Base-by-base conservation (phyloP, 2,888 invertebrate genomes). In the Chaitophorus viminalis region DNA sequence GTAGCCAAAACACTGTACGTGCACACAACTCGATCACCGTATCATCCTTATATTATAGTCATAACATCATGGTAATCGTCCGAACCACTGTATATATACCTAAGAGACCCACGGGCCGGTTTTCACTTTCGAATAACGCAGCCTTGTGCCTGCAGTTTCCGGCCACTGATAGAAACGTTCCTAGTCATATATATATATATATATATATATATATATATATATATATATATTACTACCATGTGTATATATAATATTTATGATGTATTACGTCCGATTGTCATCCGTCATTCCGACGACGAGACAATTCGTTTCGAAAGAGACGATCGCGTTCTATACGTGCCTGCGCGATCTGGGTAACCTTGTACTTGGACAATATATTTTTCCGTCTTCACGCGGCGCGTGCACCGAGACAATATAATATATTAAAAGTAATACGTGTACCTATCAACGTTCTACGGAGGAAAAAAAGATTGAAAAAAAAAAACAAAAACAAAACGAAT, bases 41-140 rank as follows among this genome's bases (percentile, higher is more conserved):
- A 18, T 9, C 39, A n/a, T 68, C 39, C 14, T 46, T 14, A 14
- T 46, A 46, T 46, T 46, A 46, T 36, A 5, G 6, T 36, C 36
- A 36, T 36, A n/a, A n/a, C 36, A 36, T 46, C 46, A 46, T 46
- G 46, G 46, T 46, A 11, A 14, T 46, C 46, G 8, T 46, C 46
- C 46, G 46, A 46, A 11, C 8, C 46, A 14, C 46, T 11, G 46
- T 46, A 46, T 1, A 46, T 9, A 5, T 46, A 46, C 46, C 14
- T 46, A 46, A 11, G 29, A 11, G 33, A 85, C 46, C 65, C 54
- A 21, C 79, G 29, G 72, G 86, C 60, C 11, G 86, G 79, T 78
- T 87, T 87, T 87, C 86, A 79, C 86, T 87, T 87, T 87, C 79
- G 60, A 79, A 86, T 70, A 78, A 77, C 78, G 85, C 46, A 79